Base-by-base conservation (phyloP, 2,113 vertebrate species). In the Lampris megalopsis region DNA sequence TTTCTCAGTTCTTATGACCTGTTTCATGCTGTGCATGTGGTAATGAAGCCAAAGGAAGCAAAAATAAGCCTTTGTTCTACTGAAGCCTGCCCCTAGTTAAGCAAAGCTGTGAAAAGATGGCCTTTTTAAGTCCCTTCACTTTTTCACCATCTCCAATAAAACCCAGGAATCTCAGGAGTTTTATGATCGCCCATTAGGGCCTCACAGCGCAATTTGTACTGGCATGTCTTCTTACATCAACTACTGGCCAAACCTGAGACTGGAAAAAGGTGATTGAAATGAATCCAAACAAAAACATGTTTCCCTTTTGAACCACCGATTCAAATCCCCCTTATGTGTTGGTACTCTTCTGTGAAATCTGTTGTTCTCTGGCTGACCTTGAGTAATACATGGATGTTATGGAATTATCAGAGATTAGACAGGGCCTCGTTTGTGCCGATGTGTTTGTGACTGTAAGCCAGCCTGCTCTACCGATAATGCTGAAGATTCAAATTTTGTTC, bases 131-230 rank as follows among this genome's bases (percentile, higher is more conserved):
- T 80, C 67, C 60, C 63, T 71, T 77, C 73, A 77, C 70, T 84
- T 86, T 86, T 86, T 79, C 87, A 88, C 81, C 73, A 62, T 79
- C 73, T 69, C 85, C 77, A 73, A 91, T 93, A 90, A 92, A 92
- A 88, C 61, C 57, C 58, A 76, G 80, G 86, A 86, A 77, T 91
- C 87, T 86, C 77, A 87, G 75, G 80, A 73, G 77, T 83, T 92
- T 91, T 89, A 92, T 81, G 85, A 86, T 84, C 69, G 37, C 57
- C 86, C 88, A 86, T 91, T 91, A 94, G 58, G 81, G 80, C 71
- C 76, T 80, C 73, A 57, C 6, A 47, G 73, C 80, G 77, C 77
- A 82, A 79, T 90, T 87, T 90, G 85, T 86, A 80, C 84, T 91
- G 86, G 86, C 85, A 84, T 60, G 63, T 77, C 87, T 79, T 89